Percentiles rank a stretch among this genome's conserved stretches.
phyloP scores from a whole-genome alignment of 2,888 invertebrate species.

The Ectemnius cavifrons region DNA sequence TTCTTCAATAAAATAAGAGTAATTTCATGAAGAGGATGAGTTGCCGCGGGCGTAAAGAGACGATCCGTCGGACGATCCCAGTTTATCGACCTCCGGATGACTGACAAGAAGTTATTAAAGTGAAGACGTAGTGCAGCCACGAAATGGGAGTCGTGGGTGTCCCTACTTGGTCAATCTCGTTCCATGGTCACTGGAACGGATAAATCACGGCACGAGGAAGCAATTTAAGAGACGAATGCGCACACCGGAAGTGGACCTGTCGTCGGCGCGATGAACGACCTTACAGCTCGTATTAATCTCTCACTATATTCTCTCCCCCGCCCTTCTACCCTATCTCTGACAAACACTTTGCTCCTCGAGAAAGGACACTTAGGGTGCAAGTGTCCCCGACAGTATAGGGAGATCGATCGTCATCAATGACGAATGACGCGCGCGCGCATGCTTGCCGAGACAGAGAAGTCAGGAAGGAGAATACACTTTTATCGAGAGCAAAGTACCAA shows the following conservation, averaged over 20 bases:
- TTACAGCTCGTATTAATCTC: slow-evolving; percentile 36
- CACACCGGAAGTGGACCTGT: slow-evolving; percentile 71
- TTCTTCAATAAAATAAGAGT: no score
- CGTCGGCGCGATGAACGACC: slow-evolving; percentile 66
- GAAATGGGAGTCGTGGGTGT: slow-evolving; percentile 4
- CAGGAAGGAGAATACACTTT: slow-evolving; percentile 39
- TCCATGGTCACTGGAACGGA: slow-evolving; percentile 28
- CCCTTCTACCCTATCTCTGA: not conserved
- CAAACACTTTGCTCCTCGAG: no score
- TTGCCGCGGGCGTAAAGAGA: no score
- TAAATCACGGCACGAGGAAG: slow-evolving; percentile 52
- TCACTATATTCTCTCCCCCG: no score
- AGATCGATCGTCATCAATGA: slow-evolving; percentile 47
- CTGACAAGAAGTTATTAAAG: no score
- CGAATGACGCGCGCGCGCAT: slow-evolving; percentile 40
- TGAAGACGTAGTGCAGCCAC: not conserved
- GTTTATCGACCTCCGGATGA: no score
- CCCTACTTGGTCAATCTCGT: slow-evolving; percentile 3
- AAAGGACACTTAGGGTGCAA: no score
- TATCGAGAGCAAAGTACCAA: slow-evolving; percentile 53
- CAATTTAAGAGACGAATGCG: slow-evolving; percentile 52
- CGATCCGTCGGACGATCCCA: no score
- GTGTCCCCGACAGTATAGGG: slow-evolving; percentile 30
- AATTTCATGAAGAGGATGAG: no score
- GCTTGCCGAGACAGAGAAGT: slow-evolving; percentile 18